Evolutionary conservation across 2,888 invertebrate genomes (phyloP), one percentile per base, ranked within the genome.

Genomic region (Drosophila prolongata): DNA sequence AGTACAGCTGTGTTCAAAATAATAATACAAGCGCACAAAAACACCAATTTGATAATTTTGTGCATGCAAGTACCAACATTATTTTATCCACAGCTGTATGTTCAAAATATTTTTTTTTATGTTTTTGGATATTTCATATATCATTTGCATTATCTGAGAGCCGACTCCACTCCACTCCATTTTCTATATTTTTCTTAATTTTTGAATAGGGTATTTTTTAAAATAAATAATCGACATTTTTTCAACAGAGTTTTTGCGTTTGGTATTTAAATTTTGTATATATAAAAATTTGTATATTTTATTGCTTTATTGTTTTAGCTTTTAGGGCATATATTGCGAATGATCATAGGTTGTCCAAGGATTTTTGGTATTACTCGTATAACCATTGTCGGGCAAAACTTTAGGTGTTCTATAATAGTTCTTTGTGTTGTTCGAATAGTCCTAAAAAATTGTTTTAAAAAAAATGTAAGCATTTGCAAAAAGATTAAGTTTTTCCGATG

Each of bases 281-380:
- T 6, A 1, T 46, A n/a, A 3, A 9, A n/a, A n/a, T 9, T 27
- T 27, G 1, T 19, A 19, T 10, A 42, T 16, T 42, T 53, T 30
- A 2, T 1, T 6, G 6, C n/a, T 16, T 13, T 13, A 0, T 3
- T 5, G 3, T 10, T 4, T 34, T 10, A 19, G 0, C 6, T 61
- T 61, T 84, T 59, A 91, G 13, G 91, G 91, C 42, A 91, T 59
- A 78, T 91, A 91, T 70, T 87, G 84, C 16, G 87, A 84, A 55
- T 88, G 79, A 27, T 88, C 85, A 52, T 79, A 83, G 56, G 89
- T 47, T 6, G 57, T 77, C 87, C 80, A 80, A 13, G 79, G 65
- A 52, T 72, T 77, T 43, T 64, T 68, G 1, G 38, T 16, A 4
- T 37, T 66, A 34, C 68, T 76, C 0, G 66, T 64, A 16, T 82